Conservation (phyloP, 2,113 vertebrate species). For the Callipepla squamata region DNA sequence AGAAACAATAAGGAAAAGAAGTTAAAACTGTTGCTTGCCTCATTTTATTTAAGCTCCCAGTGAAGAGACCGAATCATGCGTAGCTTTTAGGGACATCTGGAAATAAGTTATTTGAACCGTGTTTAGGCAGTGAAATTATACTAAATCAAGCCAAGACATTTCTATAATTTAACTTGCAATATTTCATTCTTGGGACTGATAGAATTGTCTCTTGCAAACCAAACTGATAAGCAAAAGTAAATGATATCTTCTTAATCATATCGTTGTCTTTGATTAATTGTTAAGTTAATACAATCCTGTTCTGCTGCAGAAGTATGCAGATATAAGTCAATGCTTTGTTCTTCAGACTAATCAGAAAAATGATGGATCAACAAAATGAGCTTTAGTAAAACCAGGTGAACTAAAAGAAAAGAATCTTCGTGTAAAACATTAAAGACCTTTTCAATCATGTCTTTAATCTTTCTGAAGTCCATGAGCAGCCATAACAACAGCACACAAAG, state of each 20-base stretch:
- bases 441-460: slow-evolving; percentile 30
- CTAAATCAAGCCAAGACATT: slow-evolving; percentile 57
- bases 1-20: not conserved
- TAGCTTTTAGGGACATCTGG: slow-evolving; percentile 17
- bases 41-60: slow-evolving; percentile 16
- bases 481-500: not conserved
- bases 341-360: slow-evolving; percentile 46
- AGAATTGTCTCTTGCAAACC: slow-evolving; percentile 38
- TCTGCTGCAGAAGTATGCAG: not conserved
- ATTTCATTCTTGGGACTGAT: slow-evolving; percentile 46
- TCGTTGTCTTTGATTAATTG: slow-evolving; percentile 51
- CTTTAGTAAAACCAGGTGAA: slow-evolving; percentile 46
- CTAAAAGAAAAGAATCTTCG: slow-evolving; percentile 22
- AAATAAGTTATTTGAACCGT: slow-evolving; percentile 27
- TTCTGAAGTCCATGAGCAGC: slow-evolving; percentile 7
- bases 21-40: not conserved
- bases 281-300: not conserved
- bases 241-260: slow-evolving; percentile 35
- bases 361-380: slow-evolving; percentile 20
- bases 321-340: slow-evolving; percentile 43
- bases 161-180: slow-evolving; percentile 10
- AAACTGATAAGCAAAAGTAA: slow-evolving; percentile 50
- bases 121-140: slow-evolving; percentile 33
- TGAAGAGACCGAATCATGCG: not conserved
- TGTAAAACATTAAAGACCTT: slow-evolving; percentile 34